Evolutionary conservation across 2,888 invertebrate species (phyloP), one percentile per base, ranked within the genome.

Genomic region (Meliscaeva auricollis): DNA sequence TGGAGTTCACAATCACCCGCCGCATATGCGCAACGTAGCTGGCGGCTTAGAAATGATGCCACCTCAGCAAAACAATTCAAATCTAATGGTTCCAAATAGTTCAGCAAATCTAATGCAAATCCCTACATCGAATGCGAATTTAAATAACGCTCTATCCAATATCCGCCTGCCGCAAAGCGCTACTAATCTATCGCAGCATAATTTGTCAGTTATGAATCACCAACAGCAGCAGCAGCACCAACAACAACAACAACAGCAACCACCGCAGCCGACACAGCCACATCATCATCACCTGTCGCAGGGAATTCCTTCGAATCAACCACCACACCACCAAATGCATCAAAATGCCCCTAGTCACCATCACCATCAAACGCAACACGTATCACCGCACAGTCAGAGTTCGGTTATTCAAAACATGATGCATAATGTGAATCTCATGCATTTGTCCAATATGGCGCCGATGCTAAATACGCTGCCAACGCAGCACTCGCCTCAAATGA

Each of bases 1-100:
- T 0, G 92, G 92, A 4, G 91, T 92, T 7, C 92, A 92, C 83
- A 92, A 92, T 85, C 92, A 92, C 87, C 89, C 90, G 74, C 92
- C 92, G 0, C 92, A 92, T 80, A 92, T 92, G 91, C 91, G 92
- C 54, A 62, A 81, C 13, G 75, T 66, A 26, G 64, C 73, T n/a
- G 87, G 87, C 2, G 73, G 87, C 11, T 44, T 87, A 2, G 78
- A 81, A 44, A 76, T 78, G 52, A 81, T 77, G 77, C 85, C 85
- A 2, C 80, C 81, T 0, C 81, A 80, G 35, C 85, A 85, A 13
- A 85, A 35, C 52, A 85, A 81, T 44, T 44, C 85, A 2, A 68
- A 13, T 50, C 56, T 85, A 20, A 81, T 85, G 77, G 85, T 76
- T 30, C 85, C 85, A 56, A 85, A 81, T 52, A 85, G 69, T 44